Percentiles rank a stretch among this genome's conserved stretches.
Evolutionary conservation across 2,797 vertebrate genomes (phyloP).

Genomic region (Halcyon chelicuti): DNA sequence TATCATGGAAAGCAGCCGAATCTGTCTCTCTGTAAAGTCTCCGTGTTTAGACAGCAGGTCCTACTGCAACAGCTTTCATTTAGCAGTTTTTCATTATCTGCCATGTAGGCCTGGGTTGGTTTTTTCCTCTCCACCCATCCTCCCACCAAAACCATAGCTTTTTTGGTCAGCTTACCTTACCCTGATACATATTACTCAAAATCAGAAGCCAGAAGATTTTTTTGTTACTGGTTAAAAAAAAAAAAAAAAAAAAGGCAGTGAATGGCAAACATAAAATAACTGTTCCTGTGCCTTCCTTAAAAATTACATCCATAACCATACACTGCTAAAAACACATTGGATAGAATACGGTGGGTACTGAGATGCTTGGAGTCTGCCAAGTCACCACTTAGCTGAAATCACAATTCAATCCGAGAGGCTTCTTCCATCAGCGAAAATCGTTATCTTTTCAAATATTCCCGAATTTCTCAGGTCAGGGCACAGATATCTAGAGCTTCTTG

Average conservation of each 20-base stretch:
- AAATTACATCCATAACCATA: background rate
- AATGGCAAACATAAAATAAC: background rate
- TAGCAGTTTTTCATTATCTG: background rate
- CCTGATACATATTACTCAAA: background rate
- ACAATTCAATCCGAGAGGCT: background rate
- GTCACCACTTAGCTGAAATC: background rate
- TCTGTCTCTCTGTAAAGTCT: background rate
- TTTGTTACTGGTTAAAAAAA: background rate
- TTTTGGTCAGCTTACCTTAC: background rate
- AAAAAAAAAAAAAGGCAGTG: background rate
- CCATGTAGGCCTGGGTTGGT: background rate
- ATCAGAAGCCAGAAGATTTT: background rate
- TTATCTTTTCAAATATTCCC: background rate
- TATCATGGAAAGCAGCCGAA: background rate
- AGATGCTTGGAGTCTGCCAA: background rate
- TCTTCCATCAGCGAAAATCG: background rate
- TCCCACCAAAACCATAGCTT: background rate
- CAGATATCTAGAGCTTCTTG: background rate
- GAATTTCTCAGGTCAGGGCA: background rate
- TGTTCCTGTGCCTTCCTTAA: background rate
- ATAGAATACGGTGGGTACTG: background rate
- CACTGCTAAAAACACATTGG: background rate
- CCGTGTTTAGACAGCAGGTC: background rate
- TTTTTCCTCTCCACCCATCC: background rate
- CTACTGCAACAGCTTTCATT: background rate